phyloP scores from a whole-genome alignment of 2,113 vertebrate genomes.

The Catharus fuscescens region DNA sequence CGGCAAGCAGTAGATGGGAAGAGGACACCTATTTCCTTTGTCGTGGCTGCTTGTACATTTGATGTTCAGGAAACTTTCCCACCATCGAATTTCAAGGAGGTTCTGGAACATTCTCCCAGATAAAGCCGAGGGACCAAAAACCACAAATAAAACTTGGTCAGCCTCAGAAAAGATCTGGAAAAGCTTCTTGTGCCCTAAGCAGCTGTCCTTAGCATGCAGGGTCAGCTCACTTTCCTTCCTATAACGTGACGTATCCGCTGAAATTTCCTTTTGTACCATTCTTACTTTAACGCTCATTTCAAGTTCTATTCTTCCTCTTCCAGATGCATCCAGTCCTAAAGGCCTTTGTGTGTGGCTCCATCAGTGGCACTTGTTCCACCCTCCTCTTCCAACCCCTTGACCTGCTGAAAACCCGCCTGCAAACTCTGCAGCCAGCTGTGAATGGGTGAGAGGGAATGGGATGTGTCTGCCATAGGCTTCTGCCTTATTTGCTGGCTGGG shows the following conservation, averaged over 20 bases:
- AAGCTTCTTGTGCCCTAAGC: not conserved
- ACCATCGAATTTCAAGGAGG: rapidly evolving
- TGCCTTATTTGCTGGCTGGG: not conserved
- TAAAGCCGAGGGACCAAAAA: not conserved
- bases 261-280: not conserved
- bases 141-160: not conserved
- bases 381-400: conserved; percentile 96
- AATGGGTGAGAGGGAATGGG: conserved; percentile 45
- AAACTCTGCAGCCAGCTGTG: conserved; percentile 78
- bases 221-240: not conserved
- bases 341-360: conserved; percentile 92
- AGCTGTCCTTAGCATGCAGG: not conserved
- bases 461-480: not conserved
- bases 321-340: conserved; percentile 90
- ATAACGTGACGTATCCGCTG: rapidly evolving
- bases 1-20: not conserved
- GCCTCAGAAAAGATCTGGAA: not conserved
- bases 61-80: not conserved
- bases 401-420: conserved; percentile 92
- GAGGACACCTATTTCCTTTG: not conserved
- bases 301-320: not conserved
- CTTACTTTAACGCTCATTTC: not conserved
- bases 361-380: conserved; percentile 94
- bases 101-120: not conserved
- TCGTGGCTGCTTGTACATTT: rapidly evolving